Evolutionary conservation across 2,888 invertebrate species (phyloP).

Genomic region (Pyrgus malvae): DNA sequence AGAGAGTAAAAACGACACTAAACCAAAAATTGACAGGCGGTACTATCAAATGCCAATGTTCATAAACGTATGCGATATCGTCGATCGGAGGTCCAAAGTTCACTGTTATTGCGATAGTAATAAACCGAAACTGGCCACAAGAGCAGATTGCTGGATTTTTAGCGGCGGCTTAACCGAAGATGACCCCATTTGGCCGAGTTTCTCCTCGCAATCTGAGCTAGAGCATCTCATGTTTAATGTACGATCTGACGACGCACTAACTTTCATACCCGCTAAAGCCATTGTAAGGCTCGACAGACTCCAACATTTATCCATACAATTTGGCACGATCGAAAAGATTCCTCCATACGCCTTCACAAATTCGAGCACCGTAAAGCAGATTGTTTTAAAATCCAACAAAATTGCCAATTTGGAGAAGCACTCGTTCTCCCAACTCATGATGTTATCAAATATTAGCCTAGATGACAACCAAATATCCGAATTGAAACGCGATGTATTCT

Average conservation of each 20-base stretch:
- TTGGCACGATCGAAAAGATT: slow-evolving; percentile 87
- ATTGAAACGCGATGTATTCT: slow-evolving; percentile 87
- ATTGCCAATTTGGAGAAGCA: slow-evolving; percentile 85
- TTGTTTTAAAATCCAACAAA: slow-evolving; percentile 86
- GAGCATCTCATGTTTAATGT: slow-evolving; percentile 87
- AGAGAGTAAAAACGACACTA: slow-evolving; percentile 66
- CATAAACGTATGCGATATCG: slow-evolving; percentile 73
- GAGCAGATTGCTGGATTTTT: slow-evolving; percentile 89
- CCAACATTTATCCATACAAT: slow-evolving; percentile 86
- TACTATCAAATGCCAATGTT: slow-evolving; percentile 64
- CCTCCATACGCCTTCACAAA: slow-evolving; percentile 89
- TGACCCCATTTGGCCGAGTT: slow-evolving; percentile 87
- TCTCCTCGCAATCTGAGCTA: slow-evolving; percentile 86
- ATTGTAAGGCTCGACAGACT: slow-evolving; percentile 85
- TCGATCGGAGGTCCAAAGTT: slow-evolving; percentile 69
- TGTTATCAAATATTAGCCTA: slow-evolving; percentile 85
- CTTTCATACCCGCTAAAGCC: slow-evolving; percentile 87
- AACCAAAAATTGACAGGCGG: slow-evolving; percentile 58
- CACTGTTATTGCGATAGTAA: slow-evolving; percentile 77
- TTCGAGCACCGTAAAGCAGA: slow-evolving; percentile 85
- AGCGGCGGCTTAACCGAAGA: slow-evolving; percentile 82
- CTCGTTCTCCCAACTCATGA: slow-evolving; percentile 88
- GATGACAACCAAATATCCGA: slow-evolving; percentile 89
- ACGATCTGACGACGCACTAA: slow-evolving; percentile 85
- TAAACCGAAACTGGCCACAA: slow-evolving; percentile 80